Evolutionary conservation across 2,888 invertebrate species (phyloP).

Genomic region (Polietes domitor): DNA sequence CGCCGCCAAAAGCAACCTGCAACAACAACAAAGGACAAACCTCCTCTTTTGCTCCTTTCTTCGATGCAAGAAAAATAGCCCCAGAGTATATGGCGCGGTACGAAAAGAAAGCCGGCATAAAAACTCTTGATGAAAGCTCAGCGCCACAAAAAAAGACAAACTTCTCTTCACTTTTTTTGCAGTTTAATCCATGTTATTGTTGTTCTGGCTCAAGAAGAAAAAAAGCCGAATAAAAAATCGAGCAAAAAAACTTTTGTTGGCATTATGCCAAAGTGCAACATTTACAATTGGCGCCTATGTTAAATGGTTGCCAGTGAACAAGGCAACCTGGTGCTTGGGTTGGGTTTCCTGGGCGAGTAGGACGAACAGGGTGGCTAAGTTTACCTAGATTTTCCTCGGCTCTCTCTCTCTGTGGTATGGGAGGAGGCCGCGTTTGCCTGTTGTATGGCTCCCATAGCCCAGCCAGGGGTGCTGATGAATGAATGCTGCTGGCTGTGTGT

Average conservation of each 20-base stretch:
- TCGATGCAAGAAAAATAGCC: neutral
- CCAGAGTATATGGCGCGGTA: neutral
- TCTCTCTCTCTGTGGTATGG: neutral
- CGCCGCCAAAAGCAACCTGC: neutral
- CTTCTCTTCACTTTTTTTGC: neutral
- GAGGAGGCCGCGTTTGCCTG: neutral
- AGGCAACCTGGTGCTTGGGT: conserved; percentile 36
- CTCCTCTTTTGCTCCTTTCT: neutral
- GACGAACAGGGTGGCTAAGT: neutral
- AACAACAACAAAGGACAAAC: conserved; percentile 10
- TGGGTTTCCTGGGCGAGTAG: neutral
- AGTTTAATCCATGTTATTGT: conserved; percentile 17
- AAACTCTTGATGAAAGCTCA: conserved; percentile 24
- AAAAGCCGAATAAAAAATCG: neutral
- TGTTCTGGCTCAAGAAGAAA: neutral
- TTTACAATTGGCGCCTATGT: conserved; percentile 59
- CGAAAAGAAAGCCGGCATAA: neutral
- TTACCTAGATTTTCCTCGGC: conserved; percentile 2
- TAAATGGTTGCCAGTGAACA: conserved; percentile 52
- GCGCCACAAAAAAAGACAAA: conserved; percentile 29
- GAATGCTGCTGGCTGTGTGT: conserved; percentile 23
- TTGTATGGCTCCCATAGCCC: conserved; percentile 1
- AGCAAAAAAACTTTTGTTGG: conserved; percentile 45
- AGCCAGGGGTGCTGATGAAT: conserved; percentile 57
- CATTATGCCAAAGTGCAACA: conserved; percentile 62